Conservation (phyloP, 2,113 vertebrate species). For the Coturnix japonica region DNA sequence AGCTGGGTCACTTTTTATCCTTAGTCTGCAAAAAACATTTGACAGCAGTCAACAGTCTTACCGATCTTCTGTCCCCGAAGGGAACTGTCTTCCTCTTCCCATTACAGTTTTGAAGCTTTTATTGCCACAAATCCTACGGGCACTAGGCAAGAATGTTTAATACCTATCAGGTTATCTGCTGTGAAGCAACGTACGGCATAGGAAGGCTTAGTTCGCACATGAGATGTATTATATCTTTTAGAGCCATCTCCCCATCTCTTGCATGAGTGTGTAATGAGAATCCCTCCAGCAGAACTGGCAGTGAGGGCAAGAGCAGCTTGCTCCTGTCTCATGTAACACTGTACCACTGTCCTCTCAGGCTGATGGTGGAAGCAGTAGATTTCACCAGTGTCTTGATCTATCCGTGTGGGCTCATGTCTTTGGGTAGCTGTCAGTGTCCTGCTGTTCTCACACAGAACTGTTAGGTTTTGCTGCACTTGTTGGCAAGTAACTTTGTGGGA, state of each 20-base stretch:
- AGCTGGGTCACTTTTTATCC: constrained; percentile 18
- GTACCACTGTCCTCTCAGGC: neutral
- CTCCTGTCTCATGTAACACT: neutral
- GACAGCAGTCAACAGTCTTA: neutral
- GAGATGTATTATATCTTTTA: neutral
- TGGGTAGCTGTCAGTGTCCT: neutral
- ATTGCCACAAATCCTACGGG: neutral
- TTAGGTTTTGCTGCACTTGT: rapidly evolving
- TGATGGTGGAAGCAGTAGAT: neutral
- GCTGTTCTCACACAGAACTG: neutral
- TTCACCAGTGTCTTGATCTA: neutral
- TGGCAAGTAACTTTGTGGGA: neutral
- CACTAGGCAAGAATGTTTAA: neutral
- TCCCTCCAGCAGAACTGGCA: neutral
- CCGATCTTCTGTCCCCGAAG: neutral
- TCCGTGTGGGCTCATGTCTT: neutral
- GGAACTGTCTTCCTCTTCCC: neutral
- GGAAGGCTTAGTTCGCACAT: rapidly evolving
- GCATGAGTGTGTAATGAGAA: neutral
- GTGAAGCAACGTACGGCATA: neutral
- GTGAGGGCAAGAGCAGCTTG: neutral
- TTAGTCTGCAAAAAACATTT: neutral
- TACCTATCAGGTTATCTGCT: neutral
- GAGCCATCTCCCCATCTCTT: neutral
- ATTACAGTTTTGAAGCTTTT: neutral